Percentiles rank a stretch among this genome's conserved stretches.
Conservation (phyloP, 2,113 vertebrate species). For the Lota lota region DNA sequence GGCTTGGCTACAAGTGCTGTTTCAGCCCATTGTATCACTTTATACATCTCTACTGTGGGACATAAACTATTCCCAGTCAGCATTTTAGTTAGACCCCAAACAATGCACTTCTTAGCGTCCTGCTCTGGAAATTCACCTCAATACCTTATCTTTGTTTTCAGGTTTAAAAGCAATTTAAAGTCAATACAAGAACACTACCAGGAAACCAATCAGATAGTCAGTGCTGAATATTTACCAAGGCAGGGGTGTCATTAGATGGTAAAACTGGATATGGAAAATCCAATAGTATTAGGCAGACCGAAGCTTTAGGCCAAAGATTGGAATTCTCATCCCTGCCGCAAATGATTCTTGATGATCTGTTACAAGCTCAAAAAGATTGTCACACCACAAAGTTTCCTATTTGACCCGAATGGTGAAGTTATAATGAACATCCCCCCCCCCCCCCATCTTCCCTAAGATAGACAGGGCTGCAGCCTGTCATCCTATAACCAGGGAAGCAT, state of each 20-base stretch:
- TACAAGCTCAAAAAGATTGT: too few relatives aligned
- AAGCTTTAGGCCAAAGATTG: too few relatives aligned
- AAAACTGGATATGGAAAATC: too few relatives aligned
- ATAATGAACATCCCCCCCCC: background rate
- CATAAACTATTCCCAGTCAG: constrained; percentile 36
- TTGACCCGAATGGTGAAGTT: too few relatives aligned
- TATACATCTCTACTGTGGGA: constrained; percentile 44
- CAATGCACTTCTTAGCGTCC: constrained; percentile 14
- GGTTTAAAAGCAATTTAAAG: constrained; percentile 24
- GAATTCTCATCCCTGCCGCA: too few relatives aligned
- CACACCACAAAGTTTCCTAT: too few relatives aligned
- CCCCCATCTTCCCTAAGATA: constrained; percentile 29
- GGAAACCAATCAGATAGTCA: background rate
- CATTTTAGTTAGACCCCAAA: constrained; percentile 38
- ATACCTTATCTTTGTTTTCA: constrained; percentile 25
- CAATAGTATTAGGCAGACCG: too few relatives aligned
- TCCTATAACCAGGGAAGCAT: too few relatives aligned
- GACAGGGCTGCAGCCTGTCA: constrained; percentile 6
- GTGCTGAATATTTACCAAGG: background rate
- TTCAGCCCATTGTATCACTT: constrained; percentile 22
- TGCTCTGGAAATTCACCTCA: constrained; percentile 27
- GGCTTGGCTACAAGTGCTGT: constrained; percentile 34
- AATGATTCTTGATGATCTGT: too few relatives aligned
- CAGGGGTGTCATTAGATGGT: background rate
- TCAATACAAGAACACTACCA: constrained; percentile 14